These are phyloP conservation scores for Spongia lamella DNA, from an alignment of 37 sponge, comb jelly and placozoan species.

Conservation along the genomic window DNA sequence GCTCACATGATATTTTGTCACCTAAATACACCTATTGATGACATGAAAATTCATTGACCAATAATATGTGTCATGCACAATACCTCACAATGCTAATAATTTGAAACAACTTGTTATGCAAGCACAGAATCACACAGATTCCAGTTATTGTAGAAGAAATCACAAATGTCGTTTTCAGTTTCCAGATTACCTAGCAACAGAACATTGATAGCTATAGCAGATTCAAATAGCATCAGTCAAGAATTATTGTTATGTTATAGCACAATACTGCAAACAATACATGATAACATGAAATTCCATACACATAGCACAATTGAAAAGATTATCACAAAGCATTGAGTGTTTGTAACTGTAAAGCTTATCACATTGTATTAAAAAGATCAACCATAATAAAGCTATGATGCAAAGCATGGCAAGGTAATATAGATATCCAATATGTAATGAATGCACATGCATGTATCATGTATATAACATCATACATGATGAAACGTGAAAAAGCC, in stretches of 20 bases:
- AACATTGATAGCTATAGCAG: too few relatives aligned
- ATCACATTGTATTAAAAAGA: too few relatives aligned
- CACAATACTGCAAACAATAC: too few relatives aligned
- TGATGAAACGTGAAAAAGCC: slow-evolving; percentile 16
- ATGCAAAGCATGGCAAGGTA: slow-evolving; percentile 13
- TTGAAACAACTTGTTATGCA: slow-evolving; percentile 4
- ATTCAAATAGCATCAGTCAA: too few relatives aligned
- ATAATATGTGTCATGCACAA: slow-evolving; percentile 9
- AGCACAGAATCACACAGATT: slow-evolving; percentile 9
- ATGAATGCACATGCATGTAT: slow-evolving; percentile 25
- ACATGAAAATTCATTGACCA: slow-evolving; percentile 26
- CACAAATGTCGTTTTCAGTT: slow-evolving; percentile 20
- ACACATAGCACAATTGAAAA: too few relatives aligned
- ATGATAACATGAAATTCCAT: too few relatives aligned
- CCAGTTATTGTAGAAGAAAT: slow-evolving; percentile 10
- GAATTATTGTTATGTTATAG: too few relatives aligned
- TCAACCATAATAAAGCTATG: background rate
- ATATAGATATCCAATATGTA: slow-evolving; percentile 23
- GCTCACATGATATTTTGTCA: slow-evolving; percentile 32
- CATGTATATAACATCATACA: slow-evolving; percentile 6
- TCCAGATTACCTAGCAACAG: too few relatives aligned
- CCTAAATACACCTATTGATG: slow-evolving; percentile 30
- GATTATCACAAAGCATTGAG: too few relatives aligned
- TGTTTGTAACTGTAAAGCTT: too few relatives aligned
- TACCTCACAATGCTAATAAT: slow-evolving; percentile 5